phyloP scores from a whole-genome alignment of 1,140 invertebrate genomes.

The Araneus ventricosus region DNA sequence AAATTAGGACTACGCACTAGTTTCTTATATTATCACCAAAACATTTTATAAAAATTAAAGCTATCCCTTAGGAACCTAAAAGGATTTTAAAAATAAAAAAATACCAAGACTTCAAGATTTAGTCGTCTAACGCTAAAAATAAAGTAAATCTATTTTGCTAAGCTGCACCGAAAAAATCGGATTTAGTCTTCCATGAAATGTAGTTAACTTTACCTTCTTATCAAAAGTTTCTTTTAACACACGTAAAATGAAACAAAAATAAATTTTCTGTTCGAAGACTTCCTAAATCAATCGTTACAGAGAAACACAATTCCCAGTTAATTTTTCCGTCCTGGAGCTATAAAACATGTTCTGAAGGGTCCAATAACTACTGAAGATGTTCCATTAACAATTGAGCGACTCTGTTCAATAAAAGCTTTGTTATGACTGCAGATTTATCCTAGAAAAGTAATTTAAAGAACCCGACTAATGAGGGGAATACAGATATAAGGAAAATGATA shows the following conservation, averaged over 20 bases:
- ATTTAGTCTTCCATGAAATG: too few species aligned
- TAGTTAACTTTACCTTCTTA: too few species aligned
- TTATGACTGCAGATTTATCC: not conserved
- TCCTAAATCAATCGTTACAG: not conserved
- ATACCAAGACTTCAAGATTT: too few species aligned
- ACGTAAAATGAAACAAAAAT: not conserved
- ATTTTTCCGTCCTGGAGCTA: not conserved
- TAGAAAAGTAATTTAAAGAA: slow-evolving; percentile 2
- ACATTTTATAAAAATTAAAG: too few species aligned
- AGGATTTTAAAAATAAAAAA: too few species aligned
- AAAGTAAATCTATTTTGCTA: too few species aligned
- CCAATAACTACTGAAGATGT: not conserved
- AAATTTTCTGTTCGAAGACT: not conserved
- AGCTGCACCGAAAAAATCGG: too few species aligned
- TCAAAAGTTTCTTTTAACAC: too few species aligned
- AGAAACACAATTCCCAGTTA: not conserved
- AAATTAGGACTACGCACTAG: too few species aligned
- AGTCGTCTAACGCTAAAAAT: too few species aligned
- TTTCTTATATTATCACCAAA: too few species aligned
- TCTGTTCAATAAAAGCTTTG: not conserved
- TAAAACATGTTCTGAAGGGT: not conserved
- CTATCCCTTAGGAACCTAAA: too few species aligned
- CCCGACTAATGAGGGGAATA: not conserved
- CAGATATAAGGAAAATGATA: not conserved
- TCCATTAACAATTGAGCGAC: not conserved